Conservation (phyloP, 2,113 vertebrate species). For the Dendrocopos noguchii region DNA sequence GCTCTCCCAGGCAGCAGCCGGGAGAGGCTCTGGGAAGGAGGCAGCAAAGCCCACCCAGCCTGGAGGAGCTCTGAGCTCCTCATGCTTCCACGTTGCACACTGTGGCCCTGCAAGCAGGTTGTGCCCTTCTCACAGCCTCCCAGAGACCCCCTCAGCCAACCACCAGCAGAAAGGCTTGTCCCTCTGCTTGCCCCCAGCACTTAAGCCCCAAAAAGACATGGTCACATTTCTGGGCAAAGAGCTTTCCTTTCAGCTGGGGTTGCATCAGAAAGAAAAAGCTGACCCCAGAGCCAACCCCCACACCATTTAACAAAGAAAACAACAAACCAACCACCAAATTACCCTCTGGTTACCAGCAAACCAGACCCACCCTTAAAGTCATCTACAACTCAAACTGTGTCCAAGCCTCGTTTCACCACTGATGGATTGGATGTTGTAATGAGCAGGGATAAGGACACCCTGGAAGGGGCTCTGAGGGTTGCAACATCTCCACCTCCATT, state of each 20-base stretch:
- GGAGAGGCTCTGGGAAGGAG: background rate
- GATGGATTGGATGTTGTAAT: background rate
- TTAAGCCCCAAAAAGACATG: background rate
- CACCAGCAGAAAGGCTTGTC: background rate
- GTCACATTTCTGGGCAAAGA: slow-evolving; percentile 16
- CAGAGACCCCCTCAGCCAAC: background rate
- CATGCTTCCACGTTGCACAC: accelerated
- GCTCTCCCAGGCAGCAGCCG: background rate
- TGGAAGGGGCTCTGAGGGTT: background rate
- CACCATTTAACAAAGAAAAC: background rate
- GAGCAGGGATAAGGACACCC: background rate
- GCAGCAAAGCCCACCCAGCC: background rate
- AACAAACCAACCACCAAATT: background rate
- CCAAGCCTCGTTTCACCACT: background rate
- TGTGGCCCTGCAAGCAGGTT: background rate
- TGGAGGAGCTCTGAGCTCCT: background rate
- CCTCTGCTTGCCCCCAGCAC: background rate
- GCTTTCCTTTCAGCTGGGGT: background rate
- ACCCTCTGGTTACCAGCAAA: slow-evolving; percentile 40
- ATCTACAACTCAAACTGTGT: background rate
- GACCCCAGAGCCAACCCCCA: background rate
- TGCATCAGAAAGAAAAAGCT: slow-evolving; percentile 30
- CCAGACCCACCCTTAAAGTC: slow-evolving; percentile 13
- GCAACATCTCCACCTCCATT: slow-evolving; percentile 32
- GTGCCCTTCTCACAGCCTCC: background rate